These are phyloP conservation scores for Pristionchus mayeri DNA, from an alignment of 2,888 invertebrate species.

Conservation along the genomic window DNA sequence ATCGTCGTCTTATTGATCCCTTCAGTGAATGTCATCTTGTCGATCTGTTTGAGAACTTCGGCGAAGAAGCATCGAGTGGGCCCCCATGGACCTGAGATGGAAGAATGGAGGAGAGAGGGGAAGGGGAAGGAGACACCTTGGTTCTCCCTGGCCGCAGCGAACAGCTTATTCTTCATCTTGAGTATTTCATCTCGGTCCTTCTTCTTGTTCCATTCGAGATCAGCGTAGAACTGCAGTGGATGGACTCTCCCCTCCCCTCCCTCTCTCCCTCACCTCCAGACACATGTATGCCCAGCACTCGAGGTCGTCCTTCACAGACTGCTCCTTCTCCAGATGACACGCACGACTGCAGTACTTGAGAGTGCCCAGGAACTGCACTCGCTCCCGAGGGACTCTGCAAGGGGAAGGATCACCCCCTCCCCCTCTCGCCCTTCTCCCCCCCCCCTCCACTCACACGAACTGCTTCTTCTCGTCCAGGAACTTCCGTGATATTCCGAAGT, in stretches of 20 bases:
- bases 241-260: background rate
- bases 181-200: background rate
- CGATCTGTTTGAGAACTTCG: background rate
- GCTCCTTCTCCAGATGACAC: background rate
- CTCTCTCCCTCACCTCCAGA: background rate
- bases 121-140: background rate
- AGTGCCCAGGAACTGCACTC: background rate
- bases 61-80: background rate
- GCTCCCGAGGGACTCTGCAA: background rate
- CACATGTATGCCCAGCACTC: constrained; percentile 10
- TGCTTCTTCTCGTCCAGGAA: background rate
- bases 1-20: background rate
- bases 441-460: background rate
- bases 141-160: background rate
- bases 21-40: background rate
- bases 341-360: background rate
- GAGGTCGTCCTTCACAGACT: background rate
- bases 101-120: background rate
- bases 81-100: background rate
- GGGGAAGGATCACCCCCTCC: background rate
- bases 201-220: background rate
- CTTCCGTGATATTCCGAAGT: background rate
- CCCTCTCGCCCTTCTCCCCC: background rate
- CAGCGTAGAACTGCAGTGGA: background rate
- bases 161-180: background rate